Base-by-base conservation (phyloP, 2,797 vertebrate genomes). In the Threskiornis aethiopicus region DNA sequence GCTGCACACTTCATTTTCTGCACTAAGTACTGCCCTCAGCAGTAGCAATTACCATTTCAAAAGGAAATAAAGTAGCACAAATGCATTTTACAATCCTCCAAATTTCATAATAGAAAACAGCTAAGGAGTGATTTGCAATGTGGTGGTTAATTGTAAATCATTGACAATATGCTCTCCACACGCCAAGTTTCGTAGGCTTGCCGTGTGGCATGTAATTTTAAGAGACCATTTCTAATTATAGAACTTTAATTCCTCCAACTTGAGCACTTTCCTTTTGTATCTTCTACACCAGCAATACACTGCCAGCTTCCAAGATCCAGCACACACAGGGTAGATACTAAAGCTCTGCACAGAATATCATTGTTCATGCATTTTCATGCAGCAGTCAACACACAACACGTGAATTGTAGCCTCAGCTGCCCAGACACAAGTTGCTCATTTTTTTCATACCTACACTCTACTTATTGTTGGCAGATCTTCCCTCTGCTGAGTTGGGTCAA, bases 11-110 rank as follows among this genome's bases (percentile, higher is more conserved):
- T 97, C 92, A 94, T 96, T 97, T 93, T 96, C 93, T 89, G 84
- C 87, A 92, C 89, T 95, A 97, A 96, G 92, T 96, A 89, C 90
- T 95, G 89, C 80, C 94, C 96, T 93, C 79, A 96, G 92, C 95
- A 96, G 94, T 75, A 72, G 93, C 90, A 95, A 97, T 97, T 97
- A 95, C 91, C 92, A 91, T 92, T 97, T 96, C 70, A 96, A 97
- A 97, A 98, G 69, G 70, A 97, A 94, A 91, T 93, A 96, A 96
- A 95, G 87, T 93, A 97, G 95, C 92, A 96, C 89, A 94, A 93
- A 76, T 93, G 71, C 92, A 78, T 94, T 95, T 97, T 94, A 93
- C 77, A 79, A 41, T 67, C 96, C 79, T 93, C 84, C 78, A 96
- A 87, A 92, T 93, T 96, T 98, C 89, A 80, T 92, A 87, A 95